Percentiles rank a stretch among this genome's conserved stretches.
Conservation (phyloP, 2,797 vertebrate species). For the Eulemur coronatus region DNA sequence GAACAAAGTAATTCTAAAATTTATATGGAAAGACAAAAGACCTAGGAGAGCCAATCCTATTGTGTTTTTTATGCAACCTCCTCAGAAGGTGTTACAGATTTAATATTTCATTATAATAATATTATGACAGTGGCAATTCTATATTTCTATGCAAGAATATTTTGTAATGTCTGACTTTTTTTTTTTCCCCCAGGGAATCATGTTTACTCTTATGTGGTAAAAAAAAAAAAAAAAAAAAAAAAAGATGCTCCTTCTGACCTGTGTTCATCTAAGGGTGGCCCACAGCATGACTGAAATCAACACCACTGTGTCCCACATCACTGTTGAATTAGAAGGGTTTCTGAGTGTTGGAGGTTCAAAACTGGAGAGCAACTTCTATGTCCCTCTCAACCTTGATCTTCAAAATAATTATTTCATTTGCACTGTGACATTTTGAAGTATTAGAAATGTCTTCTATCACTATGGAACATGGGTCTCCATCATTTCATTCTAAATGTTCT, state of each 20-base stretch:
- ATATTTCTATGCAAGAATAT: neutral
- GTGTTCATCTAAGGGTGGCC: neutral
- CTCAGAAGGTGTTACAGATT: neutral
- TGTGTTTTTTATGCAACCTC: neutral
- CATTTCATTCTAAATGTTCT: neutral
- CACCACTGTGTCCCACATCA: rapidly evolving
- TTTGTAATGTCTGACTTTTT: neutral
- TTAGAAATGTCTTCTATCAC: neutral
- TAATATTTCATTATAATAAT: conserved; percentile 3
- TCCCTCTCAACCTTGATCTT: neutral
- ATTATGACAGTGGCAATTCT: neutral
- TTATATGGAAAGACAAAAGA: too few species aligned
- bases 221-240: neutral
- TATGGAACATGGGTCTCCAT: neutral
- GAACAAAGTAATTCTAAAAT: too few species aligned
- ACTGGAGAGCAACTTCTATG: neutral
- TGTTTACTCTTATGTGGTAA: neutral
- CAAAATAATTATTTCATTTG: neutral
- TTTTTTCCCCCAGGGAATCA: neutral
- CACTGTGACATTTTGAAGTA: neutral
- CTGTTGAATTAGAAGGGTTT: neutral
- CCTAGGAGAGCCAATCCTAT: too few species aligned
- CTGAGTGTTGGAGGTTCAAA: neutral
- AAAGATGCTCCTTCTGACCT: neutral
- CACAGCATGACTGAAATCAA: neutral